Base-by-base conservation (phyloP, 2,888 invertebrate genomes). In the Ethmia dodecea region DNA sequence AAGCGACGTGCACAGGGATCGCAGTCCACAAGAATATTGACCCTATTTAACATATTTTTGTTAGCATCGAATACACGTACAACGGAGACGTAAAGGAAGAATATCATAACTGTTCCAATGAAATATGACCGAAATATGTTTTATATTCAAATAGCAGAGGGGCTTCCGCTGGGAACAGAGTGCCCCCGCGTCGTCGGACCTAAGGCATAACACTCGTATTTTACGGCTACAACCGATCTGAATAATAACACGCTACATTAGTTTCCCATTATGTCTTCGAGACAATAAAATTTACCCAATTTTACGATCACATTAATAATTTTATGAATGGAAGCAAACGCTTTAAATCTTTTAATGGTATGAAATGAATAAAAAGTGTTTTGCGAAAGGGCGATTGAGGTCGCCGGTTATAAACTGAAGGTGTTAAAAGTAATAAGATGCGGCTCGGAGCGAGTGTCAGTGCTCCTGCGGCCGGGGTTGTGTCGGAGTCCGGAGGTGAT, bases 191-290 rank as follows among this genome's bases (percentile, higher is more conserved):
- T 49, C 49, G 53, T 35, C 50, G 50, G 45, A 51, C 61, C 67
- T 61, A 67, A 59, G 65, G 60, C 69, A 67, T 74, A 71, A 74
- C 59, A 73, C 69, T 70, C 78, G 76, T 75, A 81, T 81, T 26
- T 84, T 84, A 86, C 83, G 70, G 81, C 86, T 79, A 71, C 77
- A 73, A 63, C 71, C 77, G 71, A 80, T 74, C 81, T 83, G 86
- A 83, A 86, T 86, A 86, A 86, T 86, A 84, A 81, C 86, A 86
- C 86, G 86, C 75, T 79, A 84, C 86, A 84, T 86, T 86, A 86
- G 86, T 80, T 84, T 86, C 81, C 84, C 84, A 86, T 86, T 86
- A 86, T 84, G 74, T 73, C 79, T 78, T 71, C 83, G 77, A 83
- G 81, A 84, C 83, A 86, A 84, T 86, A 86, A 86, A 86, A 86